Percentiles rank a stretch among this genome's conserved stretches.
phyloP scores from a whole-genome alignment of 2,888 invertebrate species.

The Cyclophora albipunctata region DNA sequence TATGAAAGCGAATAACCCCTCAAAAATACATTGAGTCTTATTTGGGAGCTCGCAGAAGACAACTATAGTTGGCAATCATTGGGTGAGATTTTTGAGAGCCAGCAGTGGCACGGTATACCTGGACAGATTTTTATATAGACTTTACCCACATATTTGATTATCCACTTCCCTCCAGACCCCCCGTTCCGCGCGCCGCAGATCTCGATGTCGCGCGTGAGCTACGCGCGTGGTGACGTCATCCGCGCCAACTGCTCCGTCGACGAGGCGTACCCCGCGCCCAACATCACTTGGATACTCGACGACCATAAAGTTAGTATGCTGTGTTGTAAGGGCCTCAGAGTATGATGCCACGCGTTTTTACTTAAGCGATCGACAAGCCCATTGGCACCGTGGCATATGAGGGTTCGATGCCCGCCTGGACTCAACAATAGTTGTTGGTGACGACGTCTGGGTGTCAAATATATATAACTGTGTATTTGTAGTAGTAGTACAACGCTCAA shows the following conservation, averaged over 20 bases:
- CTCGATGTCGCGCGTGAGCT: slow-evolving; percentile 67
- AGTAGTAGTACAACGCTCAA: too few relatives aligned
- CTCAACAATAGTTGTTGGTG: not conserved
- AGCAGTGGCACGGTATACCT: too few relatives aligned
- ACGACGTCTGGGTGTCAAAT: too few relatives aligned
- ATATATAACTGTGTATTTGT: too few relatives aligned
- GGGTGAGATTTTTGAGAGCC: too few relatives aligned
- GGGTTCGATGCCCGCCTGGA: not conserved
- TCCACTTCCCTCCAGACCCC: slow-evolving; percentile 55
- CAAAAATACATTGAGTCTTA: too few relatives aligned
- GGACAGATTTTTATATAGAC: too few relatives aligned
- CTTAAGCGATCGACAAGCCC: not conserved
- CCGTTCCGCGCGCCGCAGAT: slow-evolving; percentile 75
- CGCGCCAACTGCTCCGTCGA: slow-evolving; percentile 77
- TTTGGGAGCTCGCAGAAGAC: too few relatives aligned
- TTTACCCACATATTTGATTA: too few relatives aligned
- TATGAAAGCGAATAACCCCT: too few relatives aligned
- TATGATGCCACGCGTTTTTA: not conserved
- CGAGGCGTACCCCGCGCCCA: slow-evolving; percentile 75
- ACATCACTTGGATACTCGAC: slow-evolving; percentile 78
- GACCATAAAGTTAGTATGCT: slow-evolving; percentile 58
- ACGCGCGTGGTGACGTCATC: slow-evolving; percentile 74
- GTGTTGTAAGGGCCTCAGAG: too few relatives aligned
- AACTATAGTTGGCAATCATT: too few relatives aligned
- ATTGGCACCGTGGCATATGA: not conserved